phyloP scores from a whole-genome alignment of 2,888 invertebrate genomes.

The Sphaerophoria rueppellii region DNA sequence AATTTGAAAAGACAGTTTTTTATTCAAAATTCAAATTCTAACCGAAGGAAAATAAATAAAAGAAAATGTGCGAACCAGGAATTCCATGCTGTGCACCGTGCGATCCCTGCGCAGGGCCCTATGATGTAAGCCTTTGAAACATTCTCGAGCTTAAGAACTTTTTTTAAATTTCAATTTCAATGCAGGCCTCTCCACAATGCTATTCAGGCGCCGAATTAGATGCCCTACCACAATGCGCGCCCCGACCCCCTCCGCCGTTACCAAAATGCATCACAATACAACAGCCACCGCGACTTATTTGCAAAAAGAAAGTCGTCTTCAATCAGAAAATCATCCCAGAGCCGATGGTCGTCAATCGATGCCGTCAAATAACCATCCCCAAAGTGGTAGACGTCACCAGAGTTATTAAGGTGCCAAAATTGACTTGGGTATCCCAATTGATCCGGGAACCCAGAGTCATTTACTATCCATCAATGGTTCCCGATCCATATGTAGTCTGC shows the following conservation, averaged over 20 bases:
- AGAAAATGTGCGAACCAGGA: constrained; percentile 55
- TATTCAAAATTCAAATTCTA: too few relatives aligned
- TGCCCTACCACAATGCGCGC: constrained; percentile 79
- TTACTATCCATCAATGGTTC: constrained; percentile 79
- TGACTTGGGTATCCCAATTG: constrained; percentile 79
- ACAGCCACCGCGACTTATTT: constrained; percentile 79
- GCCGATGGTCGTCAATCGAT: constrained; percentile 79
- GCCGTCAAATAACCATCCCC: constrained; percentile 79
- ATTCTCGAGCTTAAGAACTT: not conserved
- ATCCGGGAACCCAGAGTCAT: constrained; percentile 79
- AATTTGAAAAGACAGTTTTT: too few relatives aligned
- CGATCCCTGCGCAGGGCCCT: constrained; percentile 80
- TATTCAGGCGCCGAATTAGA: constrained; percentile 79
- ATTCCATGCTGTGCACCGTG: constrained; percentile 76
- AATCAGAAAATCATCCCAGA: constrained; percentile 79
- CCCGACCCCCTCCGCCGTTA: constrained; percentile 78
- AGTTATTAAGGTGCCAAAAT: constrained; percentile 79
- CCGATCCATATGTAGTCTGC: constrained; percentile 80
- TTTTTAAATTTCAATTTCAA: constrained; percentile 2
- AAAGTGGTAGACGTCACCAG: constrained; percentile 79
- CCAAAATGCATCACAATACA: constrained; percentile 80
- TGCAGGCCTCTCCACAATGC: constrained; percentile 79
- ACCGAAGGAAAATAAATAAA: not conserved
- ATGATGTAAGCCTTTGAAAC: constrained; percentile 77
- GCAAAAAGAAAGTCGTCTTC: constrained; percentile 80